Evolutionary conservation across 2,797 vertebrate genomes (phyloP).

Genomic region (Lepilemur septentrionalis): DNA sequence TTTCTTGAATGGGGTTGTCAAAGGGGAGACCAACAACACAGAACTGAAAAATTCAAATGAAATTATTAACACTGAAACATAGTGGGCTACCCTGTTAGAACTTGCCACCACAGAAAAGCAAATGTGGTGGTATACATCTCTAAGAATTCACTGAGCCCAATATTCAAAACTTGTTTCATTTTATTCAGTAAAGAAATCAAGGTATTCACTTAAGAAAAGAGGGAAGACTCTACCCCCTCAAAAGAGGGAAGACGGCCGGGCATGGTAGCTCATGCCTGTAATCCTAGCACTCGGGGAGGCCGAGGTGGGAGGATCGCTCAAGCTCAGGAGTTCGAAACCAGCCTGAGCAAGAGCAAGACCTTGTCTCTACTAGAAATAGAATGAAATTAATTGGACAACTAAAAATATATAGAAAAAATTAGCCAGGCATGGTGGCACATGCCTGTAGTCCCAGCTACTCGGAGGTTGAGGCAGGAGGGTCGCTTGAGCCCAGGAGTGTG

Average conservation of each 20-base stretch:
- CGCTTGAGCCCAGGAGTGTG: too few species aligned
- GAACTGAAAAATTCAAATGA: conserved; percentile 38
- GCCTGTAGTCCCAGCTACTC: too few species aligned
- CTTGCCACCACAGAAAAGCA: conserved; percentile 59
- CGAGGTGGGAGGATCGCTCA: too few species aligned
- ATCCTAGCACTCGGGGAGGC: too few species aligned
- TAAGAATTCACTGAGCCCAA: conserved; percentile 68
- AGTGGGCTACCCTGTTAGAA: conserved; percentile 77
- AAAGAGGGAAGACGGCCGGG: neutral
- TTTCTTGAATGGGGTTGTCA: conserved; percentile 73
- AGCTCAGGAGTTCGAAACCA: too few species aligned
- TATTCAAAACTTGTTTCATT: conserved; percentile 48
- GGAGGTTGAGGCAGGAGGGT: too few species aligned
- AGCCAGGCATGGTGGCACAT: too few species aligned
- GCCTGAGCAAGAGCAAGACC: too few species aligned
- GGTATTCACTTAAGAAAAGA: neutral
- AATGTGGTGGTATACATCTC: conserved; percentile 55
- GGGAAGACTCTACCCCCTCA: neutral
- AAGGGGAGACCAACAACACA: conserved; percentile 70
- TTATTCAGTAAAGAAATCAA: neutral
- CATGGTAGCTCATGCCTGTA: too few species aligned
- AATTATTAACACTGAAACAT: conserved; percentile 71
- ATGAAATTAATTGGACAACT: too few species aligned
- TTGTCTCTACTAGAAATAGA: too few species aligned
- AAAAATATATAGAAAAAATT: too few species aligned